Percentiles rank a stretch among this genome's conserved stretches.
phyloP scores from a whole-genome alignment of 2,888 invertebrate genomes.

The Stenchaetothrips biformis region DNA sequence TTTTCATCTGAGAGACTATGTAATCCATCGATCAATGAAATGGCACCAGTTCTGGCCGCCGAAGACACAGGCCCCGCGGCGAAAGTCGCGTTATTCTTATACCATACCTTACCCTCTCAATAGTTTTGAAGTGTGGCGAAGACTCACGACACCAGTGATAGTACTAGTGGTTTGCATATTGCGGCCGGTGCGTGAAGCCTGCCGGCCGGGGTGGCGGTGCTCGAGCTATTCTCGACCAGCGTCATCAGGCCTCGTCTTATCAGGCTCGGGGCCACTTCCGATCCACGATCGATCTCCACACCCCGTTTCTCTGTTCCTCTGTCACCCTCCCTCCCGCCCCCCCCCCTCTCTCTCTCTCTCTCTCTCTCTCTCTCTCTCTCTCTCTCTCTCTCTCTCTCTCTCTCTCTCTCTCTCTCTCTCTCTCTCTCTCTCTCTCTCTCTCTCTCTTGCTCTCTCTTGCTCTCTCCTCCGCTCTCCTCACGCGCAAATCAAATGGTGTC shows the following conservation, averaged over 20 bases:
- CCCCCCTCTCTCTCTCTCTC: constrained; percentile 32
- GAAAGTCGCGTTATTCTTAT: too few relatives aligned
- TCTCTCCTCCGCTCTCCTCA: constrained; percentile 28
- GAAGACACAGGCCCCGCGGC: too few relatives aligned
- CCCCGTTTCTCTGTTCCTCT: constrained; percentile 27
- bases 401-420: constrained; percentile 31
- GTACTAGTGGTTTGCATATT: too few relatives aligned
- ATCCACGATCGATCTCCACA: constrained; percentile 2
- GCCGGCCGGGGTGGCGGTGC: not conserved
- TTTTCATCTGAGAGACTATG: too few relatives aligned
- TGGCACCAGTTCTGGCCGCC: too few relatives aligned
- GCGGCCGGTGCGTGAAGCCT: too few relatives aligned
- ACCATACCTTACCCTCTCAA: too few relatives aligned
- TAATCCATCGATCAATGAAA: too few relatives aligned
- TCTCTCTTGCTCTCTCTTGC: constrained; percentile 27
- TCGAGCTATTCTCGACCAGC: not conserved
- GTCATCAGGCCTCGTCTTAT: constrained; percentile 2
- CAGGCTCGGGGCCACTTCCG: not conserved
- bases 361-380: constrained; percentile 33
- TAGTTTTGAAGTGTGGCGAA: too few relatives aligned
- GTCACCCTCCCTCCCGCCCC: constrained; percentile 31
- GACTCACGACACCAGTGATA: too few relatives aligned
- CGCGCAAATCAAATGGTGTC: not conserved
- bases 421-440: constrained; percentile 31
- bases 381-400: constrained; percentile 39